phyloP scores from a whole-genome alignment of 2,888 invertebrate species.

The Ceraclea dissimilis region DNA sequence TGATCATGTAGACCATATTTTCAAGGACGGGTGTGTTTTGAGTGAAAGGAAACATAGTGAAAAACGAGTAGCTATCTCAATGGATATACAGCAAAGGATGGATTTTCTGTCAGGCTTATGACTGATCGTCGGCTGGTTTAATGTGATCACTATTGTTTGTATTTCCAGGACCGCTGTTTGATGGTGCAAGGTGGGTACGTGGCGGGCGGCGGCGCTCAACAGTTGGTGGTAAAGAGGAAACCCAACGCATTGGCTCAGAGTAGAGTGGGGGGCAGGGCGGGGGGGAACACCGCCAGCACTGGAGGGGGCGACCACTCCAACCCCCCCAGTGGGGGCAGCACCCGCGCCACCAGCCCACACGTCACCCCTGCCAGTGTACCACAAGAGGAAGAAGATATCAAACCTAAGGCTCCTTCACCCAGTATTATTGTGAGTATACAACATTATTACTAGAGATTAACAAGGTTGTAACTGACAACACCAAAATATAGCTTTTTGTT shows the following conservation, averaged over 20 bases:
- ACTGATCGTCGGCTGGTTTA: too few relatives aligned
- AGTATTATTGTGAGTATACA: conserved; percentile 1
- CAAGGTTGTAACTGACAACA: too few relatives aligned
- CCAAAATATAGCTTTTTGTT: too few relatives aligned
- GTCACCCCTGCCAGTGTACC: background rate
- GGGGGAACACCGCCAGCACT: conserved; percentile 23
- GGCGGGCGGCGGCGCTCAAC: conserved; percentile 50
- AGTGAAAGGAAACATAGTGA: too few relatives aligned
- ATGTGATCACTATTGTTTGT: too few relatives aligned
- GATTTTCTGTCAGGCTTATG: too few relatives aligned
- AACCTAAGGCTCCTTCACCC: conserved; percentile 1
- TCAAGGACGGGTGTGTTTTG: too few relatives aligned
- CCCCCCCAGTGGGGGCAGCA: background rate
- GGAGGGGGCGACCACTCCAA: background rate
- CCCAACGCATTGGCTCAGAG: conserved; percentile 67
- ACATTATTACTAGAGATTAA: too few relatives aligned
- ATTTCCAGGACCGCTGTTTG: conserved; percentile 60
- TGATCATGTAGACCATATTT: too few relatives aligned
- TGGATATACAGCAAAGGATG: too few relatives aligned
- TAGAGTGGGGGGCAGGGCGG: conserved; percentile 27
- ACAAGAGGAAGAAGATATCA: conserved; percentile 32
- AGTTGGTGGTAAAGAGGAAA: conserved; percentile 70
- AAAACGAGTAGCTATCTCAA: too few relatives aligned
- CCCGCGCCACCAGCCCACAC: background rate
- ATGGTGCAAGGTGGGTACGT: conserved; percentile 62